Evolutionary conservation across 2,797 vertebrate species (phyloP), one percentile per base, ranked within the genome.

Genomic region (Philypnodon macrostomus): DNA sequence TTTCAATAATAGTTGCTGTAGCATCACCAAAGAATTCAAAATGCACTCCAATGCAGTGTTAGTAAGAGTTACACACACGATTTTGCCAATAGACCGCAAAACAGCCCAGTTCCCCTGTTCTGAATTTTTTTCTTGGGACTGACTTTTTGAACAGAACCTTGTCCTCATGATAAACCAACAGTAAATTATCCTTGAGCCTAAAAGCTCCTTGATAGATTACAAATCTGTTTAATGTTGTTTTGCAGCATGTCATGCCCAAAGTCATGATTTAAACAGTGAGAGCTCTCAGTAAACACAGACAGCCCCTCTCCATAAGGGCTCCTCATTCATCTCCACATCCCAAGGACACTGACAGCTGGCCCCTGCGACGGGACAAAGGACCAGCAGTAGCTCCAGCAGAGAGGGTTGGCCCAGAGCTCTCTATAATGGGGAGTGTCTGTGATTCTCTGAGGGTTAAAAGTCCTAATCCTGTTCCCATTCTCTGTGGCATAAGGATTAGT

Each of bases 401-500:
- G 80, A 75, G 60, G 29, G 15, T 52, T 60, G 74, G 75, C 69
- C 74, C 41, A 63, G 41, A 59, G 49, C 70, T 59, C 68, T 77
- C 57, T 67, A 56, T 69, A 46, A 55, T 53, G 18, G 59, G 52
- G 63, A 52, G 50, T 47, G 57, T 71, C 53, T 59, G 67, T 53
- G 36, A 55, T 48, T 69, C 67, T 75, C 82, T 52, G 15, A 77
- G 64, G 73, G 80, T 81, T 85, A 84, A 85, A 86, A 84, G 78
- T 83, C 83, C 63, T 91, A 90, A 91, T 91, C 87, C 65, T 40
- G 57, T 21, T n/a, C 55, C 63, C 78, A 85, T 83, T 88, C 86
- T 86, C 85, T 55, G 14, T 29, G 80, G 85, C 62, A 79, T 67
- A 67, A 52, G 85, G 88, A 89, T 90, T 84, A 91, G 70, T 65